These are phyloP conservation scores for Dasyprocta punctata DNA, from an alignment of 2,113 vertebrate species.

Conservation along the genomic window DNA sequence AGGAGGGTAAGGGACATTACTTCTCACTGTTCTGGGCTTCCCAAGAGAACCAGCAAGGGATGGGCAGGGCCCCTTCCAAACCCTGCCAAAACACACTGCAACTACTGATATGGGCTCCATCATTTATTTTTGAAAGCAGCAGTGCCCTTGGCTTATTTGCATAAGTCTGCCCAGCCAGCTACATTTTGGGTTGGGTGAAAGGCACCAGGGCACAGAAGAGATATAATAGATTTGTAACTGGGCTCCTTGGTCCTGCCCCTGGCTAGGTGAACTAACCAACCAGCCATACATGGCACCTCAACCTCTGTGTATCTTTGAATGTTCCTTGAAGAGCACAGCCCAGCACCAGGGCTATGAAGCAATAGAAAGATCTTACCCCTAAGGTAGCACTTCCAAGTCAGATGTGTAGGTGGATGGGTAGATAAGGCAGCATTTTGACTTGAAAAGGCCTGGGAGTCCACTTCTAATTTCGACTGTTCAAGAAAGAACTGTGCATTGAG, in stretches of 20 bases:
- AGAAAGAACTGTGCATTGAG: neutral
- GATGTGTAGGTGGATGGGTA: conserved; percentile 36
- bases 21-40: conserved; percentile 64
- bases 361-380: conserved; percentile 3
- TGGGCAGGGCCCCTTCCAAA: conserved; percentile 55
- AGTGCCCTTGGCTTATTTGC: conserved; percentile 71
- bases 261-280: neutral
- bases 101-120: conserved; percentile 63
- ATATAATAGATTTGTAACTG: conserved; percentile 64
- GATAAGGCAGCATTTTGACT: conserved; percentile 51
- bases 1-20: conserved; percentile 57
- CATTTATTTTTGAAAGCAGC: conserved; percentile 75
- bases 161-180: conserved; percentile 66
- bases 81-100: conserved; percentile 72
- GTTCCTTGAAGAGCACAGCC: conserved; percentile 16
- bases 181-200: conserved; percentile 63
- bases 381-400: conserved; percentile 25
- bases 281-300: neutral
- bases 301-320: conserved; percentile 56
- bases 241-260: neutral
- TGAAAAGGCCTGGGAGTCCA: conserved; percentile 25
- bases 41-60: conserved; percentile 50
- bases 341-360: neutral
- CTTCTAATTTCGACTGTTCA: conserved; percentile 23
- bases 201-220: conserved; percentile 36